These are phyloP conservation scores for Polypterus senegalus DNA, from an alignment of 2,113 vertebrate species.

Conservation along the genomic window DNA sequence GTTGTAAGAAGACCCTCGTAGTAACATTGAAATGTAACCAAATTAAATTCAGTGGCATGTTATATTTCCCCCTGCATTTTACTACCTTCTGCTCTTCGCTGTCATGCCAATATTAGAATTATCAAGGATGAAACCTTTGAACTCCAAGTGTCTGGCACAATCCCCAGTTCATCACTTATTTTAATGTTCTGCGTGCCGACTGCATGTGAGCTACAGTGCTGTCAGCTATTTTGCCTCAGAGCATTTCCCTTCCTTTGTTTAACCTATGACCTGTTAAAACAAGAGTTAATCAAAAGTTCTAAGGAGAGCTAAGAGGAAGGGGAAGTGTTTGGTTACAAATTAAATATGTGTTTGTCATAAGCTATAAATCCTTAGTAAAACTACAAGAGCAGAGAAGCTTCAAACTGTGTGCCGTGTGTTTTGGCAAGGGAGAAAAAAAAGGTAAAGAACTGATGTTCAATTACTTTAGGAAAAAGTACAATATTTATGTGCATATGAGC, in stretches of 20 bases:
- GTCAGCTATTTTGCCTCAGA: conserved; percentile 55
- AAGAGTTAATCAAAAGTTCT: conserved; percentile 77
- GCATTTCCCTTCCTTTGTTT: conserved; percentile 90
- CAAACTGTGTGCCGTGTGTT: too few species aligned
- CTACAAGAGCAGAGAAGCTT: conserved; percentile 34
- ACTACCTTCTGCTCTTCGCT: conserved; percentile 25
- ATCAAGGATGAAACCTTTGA: conserved; percentile 50
- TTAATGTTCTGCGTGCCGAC: conserved; percentile 29
- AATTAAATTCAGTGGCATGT: conserved; percentile 14
- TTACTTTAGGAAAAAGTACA: too few species aligned
- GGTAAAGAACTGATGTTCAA: too few species aligned
- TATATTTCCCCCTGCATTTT: conserved; percentile 23
- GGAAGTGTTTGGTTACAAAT: conserved; percentile 99
- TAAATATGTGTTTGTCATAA: conserved; percentile 91
- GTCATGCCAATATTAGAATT: conserved; percentile 21
- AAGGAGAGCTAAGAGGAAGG: conserved; percentile 66
- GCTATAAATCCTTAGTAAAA: conserved; percentile 70
- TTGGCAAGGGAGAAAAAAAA: too few species aligned
- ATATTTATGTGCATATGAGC: too few species aligned
- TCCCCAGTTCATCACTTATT: conserved; percentile 28
- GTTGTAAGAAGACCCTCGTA: conserved; percentile 22
- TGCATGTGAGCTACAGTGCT: conserved; percentile 37
- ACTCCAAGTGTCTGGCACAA: conserved; percentile 34
- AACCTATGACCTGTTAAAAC: conserved; percentile 87
- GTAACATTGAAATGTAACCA: conserved; percentile 19